Base-by-base conservation (phyloP, 2,113 vertebrate species). In the Scalopus aquaticus region DNA sequence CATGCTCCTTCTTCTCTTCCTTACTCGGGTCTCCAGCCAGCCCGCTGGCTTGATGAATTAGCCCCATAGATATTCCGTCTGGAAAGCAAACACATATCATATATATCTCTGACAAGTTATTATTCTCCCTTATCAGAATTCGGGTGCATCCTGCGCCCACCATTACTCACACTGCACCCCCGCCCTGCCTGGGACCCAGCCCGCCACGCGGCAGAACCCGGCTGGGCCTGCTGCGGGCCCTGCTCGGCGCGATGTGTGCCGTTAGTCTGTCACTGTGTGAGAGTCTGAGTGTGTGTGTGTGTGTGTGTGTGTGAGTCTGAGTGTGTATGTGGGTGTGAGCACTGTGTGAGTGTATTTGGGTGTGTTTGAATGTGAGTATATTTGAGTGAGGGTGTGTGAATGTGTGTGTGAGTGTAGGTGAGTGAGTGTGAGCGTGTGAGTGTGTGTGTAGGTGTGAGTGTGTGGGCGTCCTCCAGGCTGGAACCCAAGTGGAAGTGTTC, bases 41-140 rank as follows among this genome's bases (percentile, higher is more conserved):
- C 97, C 97, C 93, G 91, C 97, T 0, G 1, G 90, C 96, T 97
- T 99, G 98, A 98, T 98, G 97, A 98, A 98, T 98, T 98, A 98
- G 98, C 97, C 98, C 98, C 98, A 98, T 98, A 98, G 97, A 98
- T 97, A 98, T 97, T 98, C 98, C 93, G 97, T 97, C 96, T 98
- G 97, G 96, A 96, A 98, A 98, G 98, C 98, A 98, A 98, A 97
- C 98, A 98, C 98, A 97, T 97, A 98, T 98, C 98, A 98, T 98
- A 98, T 97, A 97, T 98, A 98, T 98, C 98, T 98, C 96, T 98
- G 98, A 98, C 98, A 98, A 98, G 98, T 98, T 98, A 98, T 98
- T 98, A 98, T 98, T 98, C 98, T 98, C 97, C 98, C 98, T 98
- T 98, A 98, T 99, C 98, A 97, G 98, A 98, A 98, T 98, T 94